Evolutionary conservation across 2,888 invertebrate species (phyloP).

Genomic region (Acutogordius australiensis): DNA sequence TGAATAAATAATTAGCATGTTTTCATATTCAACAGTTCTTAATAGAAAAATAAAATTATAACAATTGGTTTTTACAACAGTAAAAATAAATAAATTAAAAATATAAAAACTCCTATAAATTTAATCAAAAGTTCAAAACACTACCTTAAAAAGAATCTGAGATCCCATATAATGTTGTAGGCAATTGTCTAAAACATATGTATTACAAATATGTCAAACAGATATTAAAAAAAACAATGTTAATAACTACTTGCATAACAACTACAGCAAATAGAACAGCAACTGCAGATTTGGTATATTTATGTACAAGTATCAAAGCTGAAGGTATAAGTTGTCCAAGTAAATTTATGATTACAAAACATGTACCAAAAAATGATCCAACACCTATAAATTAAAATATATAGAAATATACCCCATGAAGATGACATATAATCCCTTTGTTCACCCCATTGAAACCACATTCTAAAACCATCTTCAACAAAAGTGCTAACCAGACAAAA

Average conservation of each 20-base stretch:
- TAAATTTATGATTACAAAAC: constrained; percentile 80
- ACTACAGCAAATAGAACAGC: neutral
- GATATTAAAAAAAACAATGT: neutral
- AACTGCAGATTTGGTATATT: constrained; percentile 27
- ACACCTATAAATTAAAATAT: constrained; percentile 38
- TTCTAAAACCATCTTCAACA: constrained; percentile 85
- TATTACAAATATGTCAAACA: constrained; percentile 60
- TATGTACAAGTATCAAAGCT: constrained; percentile 67
- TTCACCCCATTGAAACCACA: constrained; percentile 97
- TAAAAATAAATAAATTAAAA: too few relatives aligned
- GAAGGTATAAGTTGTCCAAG: constrained; percentile 82
- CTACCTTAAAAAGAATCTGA: constrained; percentile 57
- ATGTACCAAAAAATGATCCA: constrained; percentile 61
- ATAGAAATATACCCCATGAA: constrained; percentile 22
- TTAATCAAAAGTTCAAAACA: too few relatives aligned
- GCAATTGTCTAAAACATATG: constrained; percentile 51
- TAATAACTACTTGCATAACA: constrained; percentile 7
- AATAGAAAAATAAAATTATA: too few relatives aligned
- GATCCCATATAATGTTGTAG: constrained; percentile 69
- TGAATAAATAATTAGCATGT: too few relatives aligned
- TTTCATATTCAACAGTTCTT: too few relatives aligned
- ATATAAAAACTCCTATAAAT: too few relatives aligned
- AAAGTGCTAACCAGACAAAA: constrained; percentile 91
- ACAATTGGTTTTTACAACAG: too few relatives aligned
- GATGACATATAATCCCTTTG: constrained; percentile 50